These are phyloP conservation scores for Ptyas mucosa DNA, from an alignment of 2,113 vertebrate genomes.

Conservation along the genomic window DNA sequence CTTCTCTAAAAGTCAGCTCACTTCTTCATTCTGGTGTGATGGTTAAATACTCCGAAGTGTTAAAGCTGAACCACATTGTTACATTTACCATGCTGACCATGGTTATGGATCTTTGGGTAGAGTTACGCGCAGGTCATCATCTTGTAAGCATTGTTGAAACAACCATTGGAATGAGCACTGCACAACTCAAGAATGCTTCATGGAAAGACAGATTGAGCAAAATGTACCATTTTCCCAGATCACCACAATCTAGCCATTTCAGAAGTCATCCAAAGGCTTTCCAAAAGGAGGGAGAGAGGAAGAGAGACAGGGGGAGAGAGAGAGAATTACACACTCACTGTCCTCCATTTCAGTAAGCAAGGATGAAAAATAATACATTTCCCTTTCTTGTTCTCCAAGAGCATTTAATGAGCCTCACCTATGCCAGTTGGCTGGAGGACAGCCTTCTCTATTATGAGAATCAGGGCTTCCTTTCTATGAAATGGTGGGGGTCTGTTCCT, in stretches of 20 bases:
- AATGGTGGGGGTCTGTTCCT: slow-evolving; percentile 19
- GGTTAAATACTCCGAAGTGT: neutral
- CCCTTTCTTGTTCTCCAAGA: neutral
- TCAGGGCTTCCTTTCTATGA: neutral
- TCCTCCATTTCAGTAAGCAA: neutral
- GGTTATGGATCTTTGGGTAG: neutral
- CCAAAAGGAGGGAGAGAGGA: neutral
- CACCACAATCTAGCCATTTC: neutral
- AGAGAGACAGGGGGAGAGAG: neutral
- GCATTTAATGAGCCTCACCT: neutral
- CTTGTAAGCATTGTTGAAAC: neutral
- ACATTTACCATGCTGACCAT: neutral
- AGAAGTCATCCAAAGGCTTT: neutral
- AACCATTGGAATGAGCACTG: neutral
- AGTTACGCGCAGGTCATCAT: neutral
- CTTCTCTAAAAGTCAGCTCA: neutral
- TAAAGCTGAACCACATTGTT: neutral
- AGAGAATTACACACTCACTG: neutral
- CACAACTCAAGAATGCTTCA: neutral
- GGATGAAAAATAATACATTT: neutral
- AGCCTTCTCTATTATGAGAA: neutral
- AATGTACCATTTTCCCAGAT: neutral
- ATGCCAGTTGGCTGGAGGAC: neutral
- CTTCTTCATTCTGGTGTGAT: neutral
- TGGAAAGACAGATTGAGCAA: neutral